Base-by-base conservation (phyloP, 1,140 invertebrate species). In the Pachyrhynchus sulphureomaculatus region DNA sequence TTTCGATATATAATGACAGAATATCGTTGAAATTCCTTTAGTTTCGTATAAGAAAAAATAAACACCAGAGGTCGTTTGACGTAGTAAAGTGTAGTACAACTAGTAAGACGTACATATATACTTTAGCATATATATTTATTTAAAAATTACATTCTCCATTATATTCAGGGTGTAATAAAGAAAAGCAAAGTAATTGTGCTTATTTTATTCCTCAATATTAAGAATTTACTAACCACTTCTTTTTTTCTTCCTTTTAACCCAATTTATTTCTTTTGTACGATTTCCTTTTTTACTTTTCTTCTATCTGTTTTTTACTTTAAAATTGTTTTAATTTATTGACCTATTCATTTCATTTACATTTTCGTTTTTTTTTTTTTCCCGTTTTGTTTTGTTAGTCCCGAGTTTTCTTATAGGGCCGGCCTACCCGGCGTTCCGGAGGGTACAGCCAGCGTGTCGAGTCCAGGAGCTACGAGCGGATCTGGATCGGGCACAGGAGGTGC, bases 381-480 rank as follows among this genome's bases (percentile, higher is more conserved):
- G 67, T 74, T 73, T 69, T 68, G 71, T 79, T 77, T 76, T 73
- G 73, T 81, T 80, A 86, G 84, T 83, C 88, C 88, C 80, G 88
- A 90, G 86, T 89, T 90, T 84, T 89, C 88, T 89, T 91, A 89
- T 85, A 91, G 89, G 79, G 87, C 88, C 64, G 84, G 83, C n/a
- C 74, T 85, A 71, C 78, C 81, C 69, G 81, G 81, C 23, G 78
- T 83, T 21, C 78, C 80, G 15, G 82, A 82, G 69, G 79, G 68
- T 20, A 66, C 70, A 4, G 67, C 75, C 23, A 73, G 74, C 57
- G 71, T 72, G 41, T 72, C 74, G 17, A 75, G 78, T 74, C 72
- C 79, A 66, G 68, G 80, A 76, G 75, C 76, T 71, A 68, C 82
- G 70, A 78, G 78, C 72, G 77, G 80, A 71, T 73, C 75, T 37